Evolutionary conservation across 2,888 invertebrate genomes (phyloP).

Genomic region (Catocala fraxini): DNA sequence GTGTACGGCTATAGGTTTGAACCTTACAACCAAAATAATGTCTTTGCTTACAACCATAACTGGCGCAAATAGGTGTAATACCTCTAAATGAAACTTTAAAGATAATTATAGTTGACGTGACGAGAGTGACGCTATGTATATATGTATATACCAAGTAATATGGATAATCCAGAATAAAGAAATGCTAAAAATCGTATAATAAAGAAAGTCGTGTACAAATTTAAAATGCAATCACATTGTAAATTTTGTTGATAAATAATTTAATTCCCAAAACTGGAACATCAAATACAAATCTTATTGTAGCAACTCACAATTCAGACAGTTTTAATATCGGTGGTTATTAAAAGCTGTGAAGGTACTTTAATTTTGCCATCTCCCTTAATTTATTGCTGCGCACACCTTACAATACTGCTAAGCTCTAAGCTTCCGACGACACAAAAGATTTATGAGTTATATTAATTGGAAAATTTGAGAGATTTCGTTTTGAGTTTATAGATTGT

Average conservation of each 20-base stretch:
- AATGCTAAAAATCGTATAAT: too few relatives aligned
- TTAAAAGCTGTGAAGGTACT: constrained; percentile 30
- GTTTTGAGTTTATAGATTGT: constrained; percentile 1
- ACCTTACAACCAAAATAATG: too few relatives aligned
- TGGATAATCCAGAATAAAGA: too few relatives aligned
- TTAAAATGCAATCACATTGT: too few relatives aligned
- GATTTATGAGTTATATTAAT: constrained; percentile 37
- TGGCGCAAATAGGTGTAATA: too few relatives aligned
- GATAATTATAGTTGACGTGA: too few relatives aligned
- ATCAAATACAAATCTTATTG: constrained; percentile 26
- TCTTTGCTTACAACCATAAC: too few relatives aligned
- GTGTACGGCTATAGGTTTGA: too few relatives aligned
- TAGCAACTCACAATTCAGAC: constrained; percentile 18
- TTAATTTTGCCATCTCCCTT: constrained; percentile 38
- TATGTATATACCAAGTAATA: too few relatives aligned
- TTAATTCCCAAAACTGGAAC: not conserved
- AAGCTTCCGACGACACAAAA: constrained; percentile 16
- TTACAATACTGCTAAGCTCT: constrained; percentile 28
- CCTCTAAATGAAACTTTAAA: too few relatives aligned
- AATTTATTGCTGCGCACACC: constrained; percentile 39
- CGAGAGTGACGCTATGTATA: too few relatives aligned
- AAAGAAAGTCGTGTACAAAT: too few relatives aligned
- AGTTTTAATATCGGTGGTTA: constrained; percentile 39
- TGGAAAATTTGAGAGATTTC: constrained; percentile 15
- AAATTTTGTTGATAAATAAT: not conserved